phyloP scores from a whole-genome alignment of 1,140 invertebrate genomes.

The Philotrypesis tridentata region DNA sequence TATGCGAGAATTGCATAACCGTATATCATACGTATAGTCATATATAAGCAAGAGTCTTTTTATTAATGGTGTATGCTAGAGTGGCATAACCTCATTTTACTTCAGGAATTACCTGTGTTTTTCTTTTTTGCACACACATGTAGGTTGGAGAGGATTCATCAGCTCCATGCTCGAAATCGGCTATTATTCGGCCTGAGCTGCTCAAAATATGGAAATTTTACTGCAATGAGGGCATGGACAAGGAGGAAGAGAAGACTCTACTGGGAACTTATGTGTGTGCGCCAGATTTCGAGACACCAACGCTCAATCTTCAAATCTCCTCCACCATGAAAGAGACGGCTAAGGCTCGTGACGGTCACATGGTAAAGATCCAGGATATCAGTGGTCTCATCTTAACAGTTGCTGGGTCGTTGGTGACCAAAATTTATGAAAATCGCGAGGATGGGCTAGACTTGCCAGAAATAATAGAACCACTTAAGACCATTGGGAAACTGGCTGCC shows the following conservation, averaged over 20 bases:
- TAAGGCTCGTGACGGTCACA: neutral
- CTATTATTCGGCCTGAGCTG: neutral
- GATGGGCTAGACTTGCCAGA: neutral
- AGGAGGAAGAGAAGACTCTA: conserved; percentile 3
- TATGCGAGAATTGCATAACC: too few species aligned
- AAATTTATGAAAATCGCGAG: neutral
- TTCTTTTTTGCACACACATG: neutral
- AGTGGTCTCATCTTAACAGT: neutral
- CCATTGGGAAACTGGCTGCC: neutral
- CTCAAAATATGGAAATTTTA: conserved; percentile 27
- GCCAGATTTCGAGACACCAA: conserved; percentile 10
- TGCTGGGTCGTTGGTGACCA: neutral
- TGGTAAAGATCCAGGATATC: conserved; percentile 7
- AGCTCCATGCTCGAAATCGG: neutral
- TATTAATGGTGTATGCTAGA: too few species aligned
- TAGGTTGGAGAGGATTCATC: conserved; percentile 30
- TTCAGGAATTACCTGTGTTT: too few species aligned
- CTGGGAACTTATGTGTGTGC: conserved; percentile 4
- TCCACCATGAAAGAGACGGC: conserved; percentile 28
- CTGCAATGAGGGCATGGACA: neutral
- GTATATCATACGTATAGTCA: too few species aligned
- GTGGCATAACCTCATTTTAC: too few species aligned
- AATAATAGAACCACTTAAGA: neutral
- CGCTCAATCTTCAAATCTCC: conserved; percentile 22
- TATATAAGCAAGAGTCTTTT: too few species aligned